Evolutionary conservation across 2,797 vertebrate genomes (phyloP).

Genomic region (Neopelma chrysocephalum): DNA sequence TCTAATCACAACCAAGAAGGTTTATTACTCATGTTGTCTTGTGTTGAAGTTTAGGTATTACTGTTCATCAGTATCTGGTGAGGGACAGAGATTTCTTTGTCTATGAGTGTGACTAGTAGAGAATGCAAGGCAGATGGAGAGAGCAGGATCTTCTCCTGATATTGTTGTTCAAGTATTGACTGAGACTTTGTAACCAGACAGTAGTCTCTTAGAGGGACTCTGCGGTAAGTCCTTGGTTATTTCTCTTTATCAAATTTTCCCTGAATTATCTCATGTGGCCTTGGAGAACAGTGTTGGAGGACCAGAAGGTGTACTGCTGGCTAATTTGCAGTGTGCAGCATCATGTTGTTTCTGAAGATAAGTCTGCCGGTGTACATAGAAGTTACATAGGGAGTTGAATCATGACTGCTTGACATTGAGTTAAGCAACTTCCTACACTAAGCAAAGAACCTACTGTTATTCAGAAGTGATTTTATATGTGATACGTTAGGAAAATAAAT

Average conservation of each 20-base stretch:
- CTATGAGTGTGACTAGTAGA: not conserved
- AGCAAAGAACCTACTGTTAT: not conserved
- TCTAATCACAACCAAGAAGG: not conserved
- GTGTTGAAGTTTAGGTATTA: not conserved
- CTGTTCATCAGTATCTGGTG: not conserved
- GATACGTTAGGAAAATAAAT: not conserved
- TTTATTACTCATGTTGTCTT: fast-evolving
- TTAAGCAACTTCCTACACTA: not conserved
- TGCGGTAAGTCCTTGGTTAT: not conserved
- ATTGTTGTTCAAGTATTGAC: not conserved
- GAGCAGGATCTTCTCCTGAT: not conserved
- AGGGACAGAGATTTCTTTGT: not conserved
- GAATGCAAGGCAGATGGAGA: not conserved
- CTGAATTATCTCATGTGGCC: not conserved
- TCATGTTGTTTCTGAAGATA: not conserved
- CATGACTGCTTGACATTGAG: not conserved
- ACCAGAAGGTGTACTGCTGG: not conserved
- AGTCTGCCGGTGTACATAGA: not conserved
- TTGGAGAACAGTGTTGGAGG: not conserved
- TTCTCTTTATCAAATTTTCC: not conserved
- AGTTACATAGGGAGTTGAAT: not conserved
- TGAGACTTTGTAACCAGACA: not conserved
- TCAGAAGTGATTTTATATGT: not conserved
- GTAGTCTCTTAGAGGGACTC: not conserved
- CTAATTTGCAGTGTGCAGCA: not conserved